Evolutionary conservation across 2,888 invertebrate species (phyloP).

Genomic region (Latrodectus elegans): DNA sequence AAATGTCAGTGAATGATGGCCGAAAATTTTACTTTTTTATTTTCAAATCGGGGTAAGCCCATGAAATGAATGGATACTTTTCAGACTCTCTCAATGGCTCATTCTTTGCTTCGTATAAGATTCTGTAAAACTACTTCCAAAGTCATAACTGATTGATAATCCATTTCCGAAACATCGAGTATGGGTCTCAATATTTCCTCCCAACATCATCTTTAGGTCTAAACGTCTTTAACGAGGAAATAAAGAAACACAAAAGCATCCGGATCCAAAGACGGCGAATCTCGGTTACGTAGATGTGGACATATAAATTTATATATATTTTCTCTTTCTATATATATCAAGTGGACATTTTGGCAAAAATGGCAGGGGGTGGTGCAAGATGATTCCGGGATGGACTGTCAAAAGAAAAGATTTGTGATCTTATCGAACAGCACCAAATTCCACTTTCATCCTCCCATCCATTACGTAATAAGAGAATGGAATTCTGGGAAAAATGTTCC

Average conservation of each 20-base stretch:
- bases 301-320: slow-evolving; percentile 11
- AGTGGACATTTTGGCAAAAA: slow-evolving; percentile 58
- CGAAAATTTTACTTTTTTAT: too few relatives aligned
- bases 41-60: background rate
- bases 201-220: slow-evolving; percentile 5
- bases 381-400: slow-evolving; percentile 63
- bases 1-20: too few relatives aligned
- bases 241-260: slow-evolving; percentile 32
- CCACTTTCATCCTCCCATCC: slow-evolving; percentile 57
- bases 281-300: background rate
- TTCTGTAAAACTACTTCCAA: slow-evolving; percentile 1
- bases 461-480: slow-evolving; percentile 54
- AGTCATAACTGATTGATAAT: slow-evolving; percentile 46
- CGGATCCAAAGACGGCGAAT: slow-evolving; percentile 9
- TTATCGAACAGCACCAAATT: slow-evolving; percentile 45
- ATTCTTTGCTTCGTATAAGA: background rate
- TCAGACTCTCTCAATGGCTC: background rate
- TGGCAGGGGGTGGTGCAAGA: slow-evolving; percentile 27
- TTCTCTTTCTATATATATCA: slow-evolving; percentile 32
- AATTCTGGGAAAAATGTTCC: slow-evolving; percentile 30
- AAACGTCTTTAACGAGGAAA: slow-evolving; percentile 54
- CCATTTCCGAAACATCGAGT: slow-evolving; percentile 45
- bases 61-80: background rate
- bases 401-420: slow-evolving; percentile 62
- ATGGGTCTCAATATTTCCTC: slow-evolving; percentile 28